Conservation (phyloP, 2,797 vertebrate species). For the Margarornis squamiger region DNA sequence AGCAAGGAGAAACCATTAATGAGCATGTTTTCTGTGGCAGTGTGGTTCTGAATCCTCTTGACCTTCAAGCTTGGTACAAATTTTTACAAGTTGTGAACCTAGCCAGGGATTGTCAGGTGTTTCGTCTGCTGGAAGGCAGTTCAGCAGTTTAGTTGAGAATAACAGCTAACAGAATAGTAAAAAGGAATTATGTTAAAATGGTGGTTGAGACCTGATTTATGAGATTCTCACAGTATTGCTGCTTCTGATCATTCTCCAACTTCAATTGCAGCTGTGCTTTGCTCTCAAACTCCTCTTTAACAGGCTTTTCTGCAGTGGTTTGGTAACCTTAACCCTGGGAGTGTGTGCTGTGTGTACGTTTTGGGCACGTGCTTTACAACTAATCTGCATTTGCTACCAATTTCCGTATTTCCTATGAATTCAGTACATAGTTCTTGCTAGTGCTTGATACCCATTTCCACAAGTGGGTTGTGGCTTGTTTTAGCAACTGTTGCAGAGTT, state of each 20-base stretch:
- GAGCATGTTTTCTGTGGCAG: not conserved
- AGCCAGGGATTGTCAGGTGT: not conserved
- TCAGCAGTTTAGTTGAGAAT: not conserved
- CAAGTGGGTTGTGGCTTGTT: conserved; percentile 3
- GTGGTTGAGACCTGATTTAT: not conserved
- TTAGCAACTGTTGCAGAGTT: not conserved
- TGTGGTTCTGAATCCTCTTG: not conserved
- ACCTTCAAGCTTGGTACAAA: not conserved
- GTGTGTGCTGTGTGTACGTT: not conserved
- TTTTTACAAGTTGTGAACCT: not conserved
- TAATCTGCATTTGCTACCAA: not conserved
- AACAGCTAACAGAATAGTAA: not conserved
- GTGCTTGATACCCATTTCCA: not conserved
- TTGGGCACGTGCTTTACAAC: not conserved
- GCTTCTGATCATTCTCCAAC: not conserved
- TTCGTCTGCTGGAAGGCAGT: not conserved
- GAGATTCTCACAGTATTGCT: not conserved
- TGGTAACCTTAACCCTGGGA: not conserved
- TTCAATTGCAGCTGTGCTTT: not conserved
- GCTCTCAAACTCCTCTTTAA: not conserved
- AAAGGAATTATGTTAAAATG: not conserved
- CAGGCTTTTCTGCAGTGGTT: not conserved
- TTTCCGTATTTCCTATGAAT: conserved; percentile 20
- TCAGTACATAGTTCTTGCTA: not conserved
- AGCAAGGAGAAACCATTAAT: not conserved